phyloP scores from a whole-genome alignment of 2,797 vertebrate species.

The Pitangus sulphuratus region DNA sequence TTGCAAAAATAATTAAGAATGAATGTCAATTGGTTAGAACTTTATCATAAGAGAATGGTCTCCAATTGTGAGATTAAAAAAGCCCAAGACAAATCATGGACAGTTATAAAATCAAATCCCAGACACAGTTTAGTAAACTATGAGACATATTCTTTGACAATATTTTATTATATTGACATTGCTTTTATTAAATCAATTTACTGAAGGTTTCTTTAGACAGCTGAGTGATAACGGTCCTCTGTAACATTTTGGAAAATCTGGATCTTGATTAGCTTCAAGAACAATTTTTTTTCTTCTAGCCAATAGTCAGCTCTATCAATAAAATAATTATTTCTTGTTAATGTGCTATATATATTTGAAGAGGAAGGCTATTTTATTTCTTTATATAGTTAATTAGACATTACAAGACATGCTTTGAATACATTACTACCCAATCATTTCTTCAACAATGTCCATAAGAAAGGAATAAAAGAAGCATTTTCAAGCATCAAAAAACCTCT shows the following conservation, averaged over 20 bases:
- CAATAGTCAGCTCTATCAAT: background rate
- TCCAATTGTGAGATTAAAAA: conserved; percentile 43
- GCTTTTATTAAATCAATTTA: conserved; percentile 32
- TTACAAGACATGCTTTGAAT: conserved; percentile 26
- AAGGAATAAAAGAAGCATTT: background rate
- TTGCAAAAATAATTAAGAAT: conserved; percentile 73
- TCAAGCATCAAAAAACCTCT: background rate
- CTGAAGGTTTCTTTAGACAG: conserved; percentile 12
- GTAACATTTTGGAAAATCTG: background rate
- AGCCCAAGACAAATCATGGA: background rate
- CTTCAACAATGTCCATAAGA: background rate
- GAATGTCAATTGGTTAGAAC: conserved; percentile 20
- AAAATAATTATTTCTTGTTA: conserved; percentile 24
- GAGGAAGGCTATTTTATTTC: background rate
- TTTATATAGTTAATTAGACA: conserved; percentile 21
- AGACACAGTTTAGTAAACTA: background rate
- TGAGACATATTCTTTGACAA: background rate
- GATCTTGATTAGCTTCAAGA: background rate
- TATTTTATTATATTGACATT: conserved; percentile 30
- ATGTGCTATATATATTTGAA: background rate
- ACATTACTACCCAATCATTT: background rate
- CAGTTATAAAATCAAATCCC: conserved; percentile 8
- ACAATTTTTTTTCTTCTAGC: background rate
- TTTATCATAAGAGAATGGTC: conserved; percentile 1
- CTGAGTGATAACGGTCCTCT: background rate